Evolutionary conservation across 2,113 vertebrate species (phyloP).

Genomic region (Tylochromis polylepis): DNA sequence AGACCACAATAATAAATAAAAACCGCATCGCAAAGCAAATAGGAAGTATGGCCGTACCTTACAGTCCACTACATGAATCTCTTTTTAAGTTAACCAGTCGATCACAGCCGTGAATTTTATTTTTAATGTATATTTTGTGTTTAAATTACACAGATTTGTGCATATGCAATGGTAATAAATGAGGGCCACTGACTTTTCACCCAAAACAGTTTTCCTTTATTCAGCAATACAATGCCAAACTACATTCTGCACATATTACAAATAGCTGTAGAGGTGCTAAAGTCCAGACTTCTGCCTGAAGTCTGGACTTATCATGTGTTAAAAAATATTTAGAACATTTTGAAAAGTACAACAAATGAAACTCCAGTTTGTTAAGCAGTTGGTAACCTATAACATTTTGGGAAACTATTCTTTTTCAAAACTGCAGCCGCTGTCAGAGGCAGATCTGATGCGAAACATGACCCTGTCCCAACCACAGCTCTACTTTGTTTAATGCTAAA

Average conservation of each 20-base stretch:
- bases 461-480: too few relatives aligned
- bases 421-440: too few relatives aligned
- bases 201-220: neutral
- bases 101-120: neutral
- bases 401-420: too few relatives aligned
- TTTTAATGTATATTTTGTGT: neutral
- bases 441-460: too few relatives aligned
- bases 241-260: too few relatives aligned
- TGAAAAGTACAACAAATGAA: too few relatives aligned
- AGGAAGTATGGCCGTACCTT: neutral
- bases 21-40: neutral
- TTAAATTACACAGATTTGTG: neutral
- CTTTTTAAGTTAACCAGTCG: neutral
- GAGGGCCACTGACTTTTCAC: neutral
- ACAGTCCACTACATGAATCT: neutral
- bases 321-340: too few relatives aligned
- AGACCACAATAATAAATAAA: neutral
- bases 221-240: neutral
- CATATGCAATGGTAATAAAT: neutral
- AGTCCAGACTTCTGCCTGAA: too few relatives aligned
- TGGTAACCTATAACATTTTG: too few relatives aligned
- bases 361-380: too few relatives aligned
- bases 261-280: too few relatives aligned
- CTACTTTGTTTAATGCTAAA: neutral
- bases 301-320: too few relatives aligned